Evolutionary conservation across 2,797 vertebrate species (phyloP), one percentile per base, ranked within the genome.

Genomic region (Ctenosaura bakeri): DNA sequence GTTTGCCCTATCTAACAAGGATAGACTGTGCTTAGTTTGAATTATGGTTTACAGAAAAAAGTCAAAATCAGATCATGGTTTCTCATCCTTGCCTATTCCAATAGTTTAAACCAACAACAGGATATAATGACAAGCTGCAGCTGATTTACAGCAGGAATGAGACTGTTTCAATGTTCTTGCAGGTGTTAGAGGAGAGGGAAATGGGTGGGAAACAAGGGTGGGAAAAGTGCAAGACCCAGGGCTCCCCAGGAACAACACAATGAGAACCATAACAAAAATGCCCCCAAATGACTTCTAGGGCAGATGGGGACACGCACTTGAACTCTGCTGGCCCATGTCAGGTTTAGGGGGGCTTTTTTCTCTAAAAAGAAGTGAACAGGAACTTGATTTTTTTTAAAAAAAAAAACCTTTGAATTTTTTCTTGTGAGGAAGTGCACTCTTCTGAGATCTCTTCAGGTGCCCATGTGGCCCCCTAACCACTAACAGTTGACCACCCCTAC

Each of bases 61-160:
- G 26, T 24, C 24, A 79, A 79, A 10, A 79, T 79, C 46, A 50
- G 46, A 52, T 26, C 22, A 29, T 85, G 22, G 10, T 85, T 74
- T 74, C 69, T 38, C 7, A 54, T 73, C 22, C 22, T 38, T 20
- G 52, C 18, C 16, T 8, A 24, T 86, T 56, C 35, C 52, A 54
- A 38, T 56, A 77, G 10, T 42, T 77, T 46, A 62, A 62, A 62
- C 16, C 32, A 62, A 18, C 26, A 38, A 46, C 32, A 46, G 73
- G 73, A 77, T 77, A 18, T 81, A 42, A 42, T 35, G 66, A 54
- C 69, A 73, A 85, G n/a, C 66, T 77, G 74, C 32, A 81, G 79
- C n/a, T n/a, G n/a, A 22, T 20, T 56, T 81, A 56, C 52, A 81
- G 20, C 46, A 56, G 32, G 26, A 81, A 81, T 32, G 16, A 13